Base-by-base conservation (phyloP, 1,140 invertebrate genomes). In the Delia radicum region DNA sequence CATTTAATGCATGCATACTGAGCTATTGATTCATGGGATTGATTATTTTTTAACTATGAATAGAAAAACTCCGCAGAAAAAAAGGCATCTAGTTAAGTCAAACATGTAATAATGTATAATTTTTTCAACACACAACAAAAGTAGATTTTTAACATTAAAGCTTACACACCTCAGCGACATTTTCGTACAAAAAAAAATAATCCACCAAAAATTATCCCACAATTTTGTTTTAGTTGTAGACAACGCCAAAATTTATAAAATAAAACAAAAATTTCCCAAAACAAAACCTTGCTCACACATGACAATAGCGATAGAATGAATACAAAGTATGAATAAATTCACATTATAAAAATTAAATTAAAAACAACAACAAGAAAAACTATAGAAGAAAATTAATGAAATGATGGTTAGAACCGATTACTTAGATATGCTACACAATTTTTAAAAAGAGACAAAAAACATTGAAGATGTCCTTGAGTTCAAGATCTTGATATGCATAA, bases 271-370 rank as follows among this genome's bases (percentile, higher is more conserved):
- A 46, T 67, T 62, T 65, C 37, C 33, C 18, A 62, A 74, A 24
- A 37, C 13, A 74, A 74, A 55, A 61, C 28, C 21, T 48, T 29
- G 65, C 55, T 28, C 55, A 62, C 73, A 74, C 55, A 55, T 31
- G 73, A 63, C 61, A 63, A 74, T 55, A 62, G 46, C 15, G 27
- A 63, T 74, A 61, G 31, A 61, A 42, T 42, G 73, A 74, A 74
- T 74, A 62, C 48, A 62, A 61, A 74, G 48, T 62, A n/a, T 62
- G 48, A 28, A 55, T 28, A 55, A 31, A 46, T 75, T 65, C 46
- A 42, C 62, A 48, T 31, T 33, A 55, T 28, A 33, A 69, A 18
- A 69, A 69, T n/a, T n/a, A 55, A 55, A 55, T 55, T 55, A 55
- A 21, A 55, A 55, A 55, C 48, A 55, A 55, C 48, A 55, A 55